A percentile compares a stretch with the other conserved stretches of the same genome.
phyloP scores from a whole-genome alignment of 2,113 vertebrate species.

The Ailurus styani region DNA sequence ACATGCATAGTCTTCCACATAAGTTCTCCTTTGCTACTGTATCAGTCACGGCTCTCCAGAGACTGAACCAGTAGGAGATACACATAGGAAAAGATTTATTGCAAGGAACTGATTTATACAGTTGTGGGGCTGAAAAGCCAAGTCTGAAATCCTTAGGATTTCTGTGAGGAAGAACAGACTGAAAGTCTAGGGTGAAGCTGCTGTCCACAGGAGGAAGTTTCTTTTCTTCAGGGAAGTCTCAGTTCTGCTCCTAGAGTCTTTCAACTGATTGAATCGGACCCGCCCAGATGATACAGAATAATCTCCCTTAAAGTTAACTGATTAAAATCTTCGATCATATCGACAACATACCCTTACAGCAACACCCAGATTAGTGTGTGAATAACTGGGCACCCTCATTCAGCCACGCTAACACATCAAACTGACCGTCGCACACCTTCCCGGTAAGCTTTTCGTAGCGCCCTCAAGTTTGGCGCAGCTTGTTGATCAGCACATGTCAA shows the following conservation, averaged over 20 bases:
- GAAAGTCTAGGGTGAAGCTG: neutral
- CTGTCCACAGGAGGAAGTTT: neutral
- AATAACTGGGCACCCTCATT: too few relatives aligned
- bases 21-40: neutral
- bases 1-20: neutral
- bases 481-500: neutral
- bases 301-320: neutral
- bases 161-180: neutral
- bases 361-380: neutral
- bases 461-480: neutral
- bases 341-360: neutral
- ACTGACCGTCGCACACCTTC: neutral
- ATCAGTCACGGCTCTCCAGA: neutral
- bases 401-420: neutral
- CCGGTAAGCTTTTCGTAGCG: neutral
- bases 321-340: neutral
- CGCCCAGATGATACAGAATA: neutral
- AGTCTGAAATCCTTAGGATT: neutral
- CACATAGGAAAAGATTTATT: neutral
- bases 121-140: neutral
- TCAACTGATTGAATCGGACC: neutral
- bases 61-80: neutral
- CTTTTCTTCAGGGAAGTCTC: neutral
- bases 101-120: neutral
- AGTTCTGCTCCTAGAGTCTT: neutral